phyloP scores from a whole-genome alignment of 2,113 vertebrate genomes.

The Colinus virginianus region DNA sequence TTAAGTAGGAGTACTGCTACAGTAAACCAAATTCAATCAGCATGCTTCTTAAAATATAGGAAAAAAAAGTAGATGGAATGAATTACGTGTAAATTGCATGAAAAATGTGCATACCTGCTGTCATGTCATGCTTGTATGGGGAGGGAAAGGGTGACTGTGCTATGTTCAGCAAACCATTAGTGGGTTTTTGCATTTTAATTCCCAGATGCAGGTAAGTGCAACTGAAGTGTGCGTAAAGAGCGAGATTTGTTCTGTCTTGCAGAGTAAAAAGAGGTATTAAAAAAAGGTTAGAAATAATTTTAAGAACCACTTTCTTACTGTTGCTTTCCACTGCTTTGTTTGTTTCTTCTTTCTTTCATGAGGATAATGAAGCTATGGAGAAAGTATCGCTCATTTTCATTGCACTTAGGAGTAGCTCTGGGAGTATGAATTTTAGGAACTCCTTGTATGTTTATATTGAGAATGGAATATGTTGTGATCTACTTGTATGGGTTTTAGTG shows the following conservation, averaged over 20 bases:
- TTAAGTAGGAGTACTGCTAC: background rate
- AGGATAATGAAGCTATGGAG: background rate
- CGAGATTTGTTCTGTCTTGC: background rate
- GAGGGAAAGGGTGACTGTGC: too few relatives aligned
- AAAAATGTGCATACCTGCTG: background rate
- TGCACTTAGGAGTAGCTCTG: background rate
- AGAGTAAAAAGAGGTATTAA: background rate
- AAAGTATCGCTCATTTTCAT: background rate
- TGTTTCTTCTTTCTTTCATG: background rate
- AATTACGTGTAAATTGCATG: background rate
- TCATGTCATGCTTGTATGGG: too few relatives aligned
- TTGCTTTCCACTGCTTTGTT: background rate
- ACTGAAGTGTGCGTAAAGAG: background rate
- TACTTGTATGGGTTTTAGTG: background rate
- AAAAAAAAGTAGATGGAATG: background rate
- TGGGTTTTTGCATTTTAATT: background rate
- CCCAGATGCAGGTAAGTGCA: background rate
- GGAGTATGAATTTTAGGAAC: background rate
- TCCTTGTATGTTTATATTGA: background rate
- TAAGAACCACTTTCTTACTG: background rate
- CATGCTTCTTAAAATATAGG: background rate
- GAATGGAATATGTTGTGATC: background rate
- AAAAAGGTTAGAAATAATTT: background rate
- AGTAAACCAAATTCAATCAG: background rate
- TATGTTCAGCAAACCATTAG: accelerated